Base-by-base conservation (phyloP, 2,113 vertebrate genomes). In the Pseudorhombus dupliciocellatus region DNA sequence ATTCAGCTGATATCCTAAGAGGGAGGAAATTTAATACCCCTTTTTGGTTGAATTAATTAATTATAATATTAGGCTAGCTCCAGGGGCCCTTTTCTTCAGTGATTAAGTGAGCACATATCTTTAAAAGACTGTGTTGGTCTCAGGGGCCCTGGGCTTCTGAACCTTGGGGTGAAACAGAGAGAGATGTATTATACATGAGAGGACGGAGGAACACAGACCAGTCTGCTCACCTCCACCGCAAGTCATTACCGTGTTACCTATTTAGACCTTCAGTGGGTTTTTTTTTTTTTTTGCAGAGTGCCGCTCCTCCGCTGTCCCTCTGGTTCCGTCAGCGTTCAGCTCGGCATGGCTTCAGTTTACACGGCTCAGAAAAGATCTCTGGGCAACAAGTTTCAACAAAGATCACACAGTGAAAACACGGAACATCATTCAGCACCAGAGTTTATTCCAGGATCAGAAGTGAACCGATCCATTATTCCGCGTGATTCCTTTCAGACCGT, bases 11-110 rank as follows among this genome's bases (percentile, higher is more conserved):
- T 96, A 96, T 96, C 96, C 96, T 96, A 94, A 95, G 96, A 96
- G 96, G 94, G 94, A 95, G 95, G 95, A 94, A 96, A 97, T 98
- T 96, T 97, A 98, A 97, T 98, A 97, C 96, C 95, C 86, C 92
- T 92, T 97, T 97, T 97, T 96, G 96, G 75, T 95, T 94, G 96
- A 97, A 98, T 98, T 96, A 97, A 98, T 98, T 99, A 97, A 99
- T 99, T 99, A 97, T 98, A 99, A 98, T 97, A 98, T 98, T 97
- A 97, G 96, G 96, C 95, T 94, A 90, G 95, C 96, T 96, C 95
- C 89, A 76, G 95, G 95, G 95, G 95, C 95, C 95, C 95, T 84
- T 96, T 96, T 96, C 96, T 96, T 96, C 95, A 94, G 97, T 98
- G 96, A 98, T 98, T 98, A 98, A 97, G 95, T 94, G 95, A 96